Evolutionary conservation across 2,797 vertebrate species (phyloP).

Genomic region (Cuniculus paca): DNA sequence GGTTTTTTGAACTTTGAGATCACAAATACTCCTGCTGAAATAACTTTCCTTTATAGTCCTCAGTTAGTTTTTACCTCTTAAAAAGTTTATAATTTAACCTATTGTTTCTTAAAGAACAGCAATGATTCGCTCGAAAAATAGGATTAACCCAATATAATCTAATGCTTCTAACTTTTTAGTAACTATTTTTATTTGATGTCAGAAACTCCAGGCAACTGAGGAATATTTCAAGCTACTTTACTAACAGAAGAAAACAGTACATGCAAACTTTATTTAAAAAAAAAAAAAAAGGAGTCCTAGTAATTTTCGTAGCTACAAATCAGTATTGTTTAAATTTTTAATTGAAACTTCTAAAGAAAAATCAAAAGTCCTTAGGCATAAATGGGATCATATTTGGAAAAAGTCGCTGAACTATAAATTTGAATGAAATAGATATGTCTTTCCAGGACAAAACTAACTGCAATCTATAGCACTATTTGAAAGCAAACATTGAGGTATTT

Average conservation of each 20-base stretch:
- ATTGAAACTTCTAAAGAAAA: neutral
- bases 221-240: constrained; percentile 63
- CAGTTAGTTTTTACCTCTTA: constrained; percentile 72
- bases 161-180: constrained; percentile 71
- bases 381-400: constrained; percentile 30
- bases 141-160: constrained; percentile 71
- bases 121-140: constrained; percentile 58
- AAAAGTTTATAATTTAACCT: constrained; percentile 73
- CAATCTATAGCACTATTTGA: neutral
- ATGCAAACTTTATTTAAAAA: neutral
- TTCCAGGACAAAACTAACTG: constrained; percentile 25
- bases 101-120: constrained; percentile 61
- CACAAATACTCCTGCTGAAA: constrained; percentile 70
- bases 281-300: constrained; percentile 43
- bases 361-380: neutral
- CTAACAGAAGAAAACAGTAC: constrained; percentile 39
- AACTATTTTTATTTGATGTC: constrained; percentile 47
- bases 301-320: constrained; percentile 10
- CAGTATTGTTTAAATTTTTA: constrained; percentile 33
- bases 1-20: constrained; percentile 18
- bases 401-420: constrained; percentile 28
- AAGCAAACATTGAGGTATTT: constrained; percentile 51
- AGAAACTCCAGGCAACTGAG: constrained; percentile 57
- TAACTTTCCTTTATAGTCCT: constrained; percentile 54
- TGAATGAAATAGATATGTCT: constrained; percentile 24